Percentiles rank a stretch among this genome's conserved stretches.
These are phyloP conservation scores for Neodiprion virginianus DNA, from an alignment of 1,140 invertebrate species.

Conservation along the genomic window DNA sequence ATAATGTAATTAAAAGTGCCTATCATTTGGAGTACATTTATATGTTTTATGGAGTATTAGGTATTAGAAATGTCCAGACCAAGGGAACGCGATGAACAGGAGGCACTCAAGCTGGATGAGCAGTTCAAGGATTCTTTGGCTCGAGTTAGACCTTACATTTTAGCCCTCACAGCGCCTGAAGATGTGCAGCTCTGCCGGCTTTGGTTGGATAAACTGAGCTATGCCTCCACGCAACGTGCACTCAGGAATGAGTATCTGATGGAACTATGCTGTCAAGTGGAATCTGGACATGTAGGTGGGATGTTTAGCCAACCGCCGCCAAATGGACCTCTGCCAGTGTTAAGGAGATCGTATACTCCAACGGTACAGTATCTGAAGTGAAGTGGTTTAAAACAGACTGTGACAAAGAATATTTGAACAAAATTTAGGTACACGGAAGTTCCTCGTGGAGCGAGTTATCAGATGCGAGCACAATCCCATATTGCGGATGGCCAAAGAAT, in stretches of 20 bases:
- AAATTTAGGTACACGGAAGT: constrained; percentile 26
- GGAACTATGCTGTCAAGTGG: constrained; percentile 50
- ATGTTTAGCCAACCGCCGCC: constrained; percentile 50
- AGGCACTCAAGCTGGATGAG: constrained; percentile 47
- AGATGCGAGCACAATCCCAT: constrained; percentile 25
- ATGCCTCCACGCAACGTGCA: constrained; percentile 38
- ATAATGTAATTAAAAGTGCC: background rate
- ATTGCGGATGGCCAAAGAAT: constrained; percentile 16
- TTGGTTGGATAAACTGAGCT: constrained; percentile 55
- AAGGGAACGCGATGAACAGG: constrained; percentile 36
- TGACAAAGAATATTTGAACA: constrained; percentile 5
- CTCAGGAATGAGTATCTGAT: constrained; percentile 53
- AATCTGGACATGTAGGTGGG: constrained; percentile 39
- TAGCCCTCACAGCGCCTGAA: constrained; percentile 37
- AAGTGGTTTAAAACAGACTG: background rate
- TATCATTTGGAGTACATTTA: background rate
- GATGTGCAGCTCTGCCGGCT: constrained; percentile 44
- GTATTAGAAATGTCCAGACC: constrained; percentile 28
- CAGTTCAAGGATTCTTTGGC: constrained; percentile 49
- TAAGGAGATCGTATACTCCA: constrained; percentile 27
- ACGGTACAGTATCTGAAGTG: constrained; percentile 24
- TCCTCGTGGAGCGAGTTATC: constrained; percentile 38
- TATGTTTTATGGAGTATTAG: constrained; percentile 2
- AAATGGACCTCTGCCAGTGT: constrained; percentile 30
- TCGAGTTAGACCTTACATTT: constrained; percentile 44